Conservation (phyloP, 2,888 invertebrate genomes). For the Lithosia quadra region DNA sequence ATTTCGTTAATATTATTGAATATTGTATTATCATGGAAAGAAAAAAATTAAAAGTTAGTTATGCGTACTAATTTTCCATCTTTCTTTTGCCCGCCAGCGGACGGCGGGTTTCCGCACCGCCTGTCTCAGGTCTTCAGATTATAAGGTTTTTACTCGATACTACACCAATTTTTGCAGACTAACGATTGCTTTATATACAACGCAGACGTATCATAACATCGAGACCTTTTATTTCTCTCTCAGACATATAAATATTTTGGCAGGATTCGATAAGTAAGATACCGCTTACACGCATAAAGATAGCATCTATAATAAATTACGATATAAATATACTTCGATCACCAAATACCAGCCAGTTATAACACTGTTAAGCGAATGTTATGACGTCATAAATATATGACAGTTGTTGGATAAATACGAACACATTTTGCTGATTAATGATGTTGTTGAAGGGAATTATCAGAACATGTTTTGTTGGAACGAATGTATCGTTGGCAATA, state of each 20-base stretch:
- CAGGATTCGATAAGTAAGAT: neutral
- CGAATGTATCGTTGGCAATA: neutral
- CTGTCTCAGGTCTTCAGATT: too few relatives aligned
- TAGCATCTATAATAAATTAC: neutral
- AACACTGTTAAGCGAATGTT: neutral
- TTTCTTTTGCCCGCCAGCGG: too few relatives aligned
- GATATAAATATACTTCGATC: slow-evolving; percentile 6
- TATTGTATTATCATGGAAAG: too few relatives aligned
- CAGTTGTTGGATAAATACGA: neutral
- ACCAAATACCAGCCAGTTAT: slow-evolving; percentile 6
- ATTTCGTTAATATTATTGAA: too few relatives aligned
- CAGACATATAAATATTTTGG: neutral
- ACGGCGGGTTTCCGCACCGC: too few relatives aligned
- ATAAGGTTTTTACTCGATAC: too few relatives aligned
- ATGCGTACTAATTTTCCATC: too few relatives aligned
- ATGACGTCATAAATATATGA: neutral
- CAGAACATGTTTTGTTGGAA: neutral
- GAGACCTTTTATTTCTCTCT: neutral
- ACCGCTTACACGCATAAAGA: slow-evolving; percentile 3
- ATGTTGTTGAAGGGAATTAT: neutral
- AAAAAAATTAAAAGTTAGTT: too few relatives aligned
- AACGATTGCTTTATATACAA: neutral
- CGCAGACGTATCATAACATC: neutral
- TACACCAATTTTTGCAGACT: neutral
- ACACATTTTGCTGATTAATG: neutral